Conservation (phyloP, 2,888 invertebrate genomes). For the Salpingus planirostris region DNA sequence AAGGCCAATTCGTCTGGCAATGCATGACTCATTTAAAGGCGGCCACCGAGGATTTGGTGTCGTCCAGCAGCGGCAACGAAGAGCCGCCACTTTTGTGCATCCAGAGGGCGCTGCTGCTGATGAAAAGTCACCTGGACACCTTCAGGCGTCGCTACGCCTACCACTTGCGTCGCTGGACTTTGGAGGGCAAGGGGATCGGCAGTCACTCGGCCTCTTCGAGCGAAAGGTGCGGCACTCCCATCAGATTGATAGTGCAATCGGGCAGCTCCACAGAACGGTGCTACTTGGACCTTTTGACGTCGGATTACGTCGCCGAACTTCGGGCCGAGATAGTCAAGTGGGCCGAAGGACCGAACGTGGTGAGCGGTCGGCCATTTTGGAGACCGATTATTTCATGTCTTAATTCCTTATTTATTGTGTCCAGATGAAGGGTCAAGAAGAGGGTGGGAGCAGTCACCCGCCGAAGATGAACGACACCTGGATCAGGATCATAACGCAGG, state of each 20-base stretch:
- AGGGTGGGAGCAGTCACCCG: conserved; percentile 14
- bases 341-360: conserved; percentile 89
- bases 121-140: conserved; percentile 90
- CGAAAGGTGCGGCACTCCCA: conserved; percentile 53
- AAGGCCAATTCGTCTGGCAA: conserved; percentile 86
- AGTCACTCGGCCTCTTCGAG: conserved; percentile 62
- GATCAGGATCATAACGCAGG: conserved; percentile 85
- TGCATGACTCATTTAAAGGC: conserved; percentile 88
- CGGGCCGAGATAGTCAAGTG: conserved; percentile 92
- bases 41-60: conserved; percentile 62
- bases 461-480: conserved; percentile 46
- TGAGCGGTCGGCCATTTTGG: too few relatives aligned
- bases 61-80: conserved; percentile 45
- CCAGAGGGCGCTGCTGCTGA: conserved; percentile 76
- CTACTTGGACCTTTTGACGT: conserved; percentile 67
- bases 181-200: conserved; percentile 71
- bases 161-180: conserved; percentile 80
- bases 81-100: conserved; percentile 82
- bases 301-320: conserved; percentile 86
- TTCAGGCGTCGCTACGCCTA: conserved; percentile 83
- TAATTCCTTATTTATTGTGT: conserved; percentile 8
- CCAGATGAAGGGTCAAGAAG: conserved; percentile 28
- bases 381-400: conserved; percentile 1
- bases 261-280: conserved; percentile 83
- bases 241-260: conserved; percentile 78